Evolutionary conservation across 1,140 invertebrate species (phyloP).

Genomic region (Dolichoris vasculosae): DNA sequence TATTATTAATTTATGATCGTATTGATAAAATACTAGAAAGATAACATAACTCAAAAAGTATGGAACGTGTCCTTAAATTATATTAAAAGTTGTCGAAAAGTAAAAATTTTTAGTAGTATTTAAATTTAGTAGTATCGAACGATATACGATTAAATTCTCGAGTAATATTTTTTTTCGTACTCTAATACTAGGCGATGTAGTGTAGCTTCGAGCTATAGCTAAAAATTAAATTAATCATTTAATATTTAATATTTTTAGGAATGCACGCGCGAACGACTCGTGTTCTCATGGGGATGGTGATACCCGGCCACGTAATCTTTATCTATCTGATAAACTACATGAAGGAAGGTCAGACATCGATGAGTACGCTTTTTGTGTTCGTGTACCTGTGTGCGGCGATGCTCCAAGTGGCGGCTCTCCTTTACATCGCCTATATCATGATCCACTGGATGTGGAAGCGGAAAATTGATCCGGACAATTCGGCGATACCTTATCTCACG

Average conservation of each 20-base stretch:
- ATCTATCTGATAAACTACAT: constrained; percentile 86
- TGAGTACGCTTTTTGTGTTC: constrained; percentile 83
- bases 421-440: constrained; percentile 85
- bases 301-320: constrained; percentile 91
- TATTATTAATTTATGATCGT: too few relatives aligned
- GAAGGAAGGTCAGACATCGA: constrained; percentile 81
- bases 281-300: constrained; percentile 86
- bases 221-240: too few relatives aligned
- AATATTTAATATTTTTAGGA: constrained; percentile 72
- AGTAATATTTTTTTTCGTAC: too few relatives aligned
- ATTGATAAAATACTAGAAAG: too few relatives aligned
- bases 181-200: too few relatives aligned
- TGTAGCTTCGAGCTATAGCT: too few relatives aligned
- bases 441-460: constrained; percentile 87
- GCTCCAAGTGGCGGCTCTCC: constrained; percentile 78
- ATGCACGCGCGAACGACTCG: constrained; percentile 84
- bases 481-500: constrained; percentile 90
- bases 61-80: too few relatives aligned
- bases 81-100: too few relatives aligned
- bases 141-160: too few relatives aligned
- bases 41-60: too few relatives aligned
- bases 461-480: constrained; percentile 90
- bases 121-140: too few relatives aligned
- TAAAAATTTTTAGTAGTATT: too few relatives aligned
- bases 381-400: constrained; percentile 84